phyloP scores from a whole-genome alignment of 2,888 invertebrate species.

The Hartigia nigra region DNA sequence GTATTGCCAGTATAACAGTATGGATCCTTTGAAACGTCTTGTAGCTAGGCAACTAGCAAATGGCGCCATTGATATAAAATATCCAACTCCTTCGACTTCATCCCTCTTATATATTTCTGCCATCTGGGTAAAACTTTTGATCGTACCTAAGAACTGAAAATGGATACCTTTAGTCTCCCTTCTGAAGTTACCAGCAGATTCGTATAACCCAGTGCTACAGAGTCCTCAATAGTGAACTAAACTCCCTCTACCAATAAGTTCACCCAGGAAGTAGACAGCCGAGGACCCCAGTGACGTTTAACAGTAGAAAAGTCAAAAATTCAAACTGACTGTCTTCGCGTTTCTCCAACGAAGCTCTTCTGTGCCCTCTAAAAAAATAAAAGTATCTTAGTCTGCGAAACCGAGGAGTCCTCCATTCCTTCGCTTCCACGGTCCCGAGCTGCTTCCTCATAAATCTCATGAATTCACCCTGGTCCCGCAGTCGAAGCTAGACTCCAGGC shows the following conservation, averaged over 20 bases:
- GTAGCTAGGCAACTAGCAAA: slow-evolving; percentile 17
- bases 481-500: neutral
- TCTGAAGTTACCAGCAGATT: neutral
- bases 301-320: neutral
- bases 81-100: slow-evolving; percentile 22
- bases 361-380: neutral
- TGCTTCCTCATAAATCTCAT: neutral
- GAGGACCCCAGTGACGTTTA: neutral
- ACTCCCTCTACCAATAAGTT: neutral
- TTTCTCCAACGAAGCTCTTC: neutral
- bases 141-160: slow-evolving; percentile 16
- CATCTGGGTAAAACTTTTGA: slow-evolving; percentile 20
- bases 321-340: neutral
- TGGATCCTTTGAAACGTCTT: neutral
- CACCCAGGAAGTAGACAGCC: neutral
- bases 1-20: neutral
- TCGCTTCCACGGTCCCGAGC: neutral
- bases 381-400: neutral
- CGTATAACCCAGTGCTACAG: neutral
- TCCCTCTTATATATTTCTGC: slow-evolving; percentile 29
- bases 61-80: slow-evolving; percentile 34
- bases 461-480: neutral
- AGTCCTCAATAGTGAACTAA: neutral
- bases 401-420: neutral
- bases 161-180: neutral